Base-by-base conservation (phyloP, 2,888 invertebrate species). In the Drosophila conformis region DNA sequence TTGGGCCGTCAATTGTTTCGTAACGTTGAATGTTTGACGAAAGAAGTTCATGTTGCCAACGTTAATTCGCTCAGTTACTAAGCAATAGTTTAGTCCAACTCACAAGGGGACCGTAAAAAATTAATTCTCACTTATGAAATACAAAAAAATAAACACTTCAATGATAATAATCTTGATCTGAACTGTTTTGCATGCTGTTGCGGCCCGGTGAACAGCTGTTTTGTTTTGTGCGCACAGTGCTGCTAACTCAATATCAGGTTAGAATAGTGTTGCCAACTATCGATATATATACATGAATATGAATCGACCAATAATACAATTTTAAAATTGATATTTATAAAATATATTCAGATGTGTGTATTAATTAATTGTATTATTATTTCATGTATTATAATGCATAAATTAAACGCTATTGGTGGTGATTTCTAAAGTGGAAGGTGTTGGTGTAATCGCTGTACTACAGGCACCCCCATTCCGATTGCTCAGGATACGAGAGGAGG, bases 1-100 rank as follows among this genome's bases (percentile, higher is more conserved):
- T 68, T 89, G 90, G 42, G 78, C 78, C 48, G 93, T 89, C 69
- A 93, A 70, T 68, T 92, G 92, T 91, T 91, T 93, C 88, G 93
- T 92, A 90, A 93, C 78, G 68, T 78, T 90, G 21, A 93, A 79
- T 46, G 92, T 90, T 90, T 93, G 92, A 33, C 91, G 90, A 54
- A 93, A 67, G 66, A 93, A 93, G 81, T 93, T 93, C 93, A 93
- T 93, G 56, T 61, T 69, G 48, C 3, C 11, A 11, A 8, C 13
- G n/a, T 38, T 46, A 42, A 11, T 2, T 10, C 15, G 21, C 1
- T 21, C 3, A 13, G 31, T 2, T 27, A 4, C 31, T 42, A 18
- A 21, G 5, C 15, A 57, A 15, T 15, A 21, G 21, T 29, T 57
- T 6, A 31, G 5, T 40, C 15, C 21, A 42, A 31, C 2, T 27